Percentiles rank a stretch among this genome's conserved stretches.
These are phyloP conservation scores for Adineta ricciae DNA, from an alignment of 2,888 invertebrate species.

Conservation along the genomic window DNA sequence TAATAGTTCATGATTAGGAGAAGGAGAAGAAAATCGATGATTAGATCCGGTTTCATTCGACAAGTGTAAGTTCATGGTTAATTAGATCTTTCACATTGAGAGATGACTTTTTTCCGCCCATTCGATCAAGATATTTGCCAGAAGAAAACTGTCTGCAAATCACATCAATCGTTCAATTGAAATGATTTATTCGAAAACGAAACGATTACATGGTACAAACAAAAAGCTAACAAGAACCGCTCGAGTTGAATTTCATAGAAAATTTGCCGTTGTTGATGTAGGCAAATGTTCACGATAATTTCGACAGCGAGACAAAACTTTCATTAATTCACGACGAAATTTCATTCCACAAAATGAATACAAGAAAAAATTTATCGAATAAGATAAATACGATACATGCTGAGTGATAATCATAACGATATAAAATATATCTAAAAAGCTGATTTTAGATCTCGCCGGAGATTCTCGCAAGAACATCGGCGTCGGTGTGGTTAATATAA, in stretches of 20 bases:
- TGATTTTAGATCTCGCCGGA: not conserved
- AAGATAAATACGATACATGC: not conserved
- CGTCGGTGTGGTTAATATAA: not conserved
- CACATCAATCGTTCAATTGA: too few relatives aligned
- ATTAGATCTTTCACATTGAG: too few relatives aligned
- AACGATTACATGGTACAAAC: too few relatives aligned
- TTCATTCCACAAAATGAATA: slow-evolving; percentile 19
- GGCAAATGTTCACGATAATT: not conserved
- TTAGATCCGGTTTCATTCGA: too few relatives aligned
- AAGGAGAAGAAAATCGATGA: too few relatives aligned
- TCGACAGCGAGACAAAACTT: not conserved
- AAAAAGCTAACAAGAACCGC: too few relatives aligned
- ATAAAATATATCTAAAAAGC: not conserved
- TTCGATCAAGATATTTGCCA: too few relatives aligned
- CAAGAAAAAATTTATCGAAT: slow-evolving; percentile 10
- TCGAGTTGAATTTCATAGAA: not conserved
- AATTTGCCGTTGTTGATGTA: not conserved
- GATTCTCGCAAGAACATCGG: not conserved
- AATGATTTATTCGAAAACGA: too few relatives aligned
- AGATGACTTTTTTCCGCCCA: too few relatives aligned
- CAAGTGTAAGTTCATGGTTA: too few relatives aligned
- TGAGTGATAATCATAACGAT: not conserved
- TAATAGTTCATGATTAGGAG: too few relatives aligned
- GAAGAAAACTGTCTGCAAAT: too few relatives aligned
- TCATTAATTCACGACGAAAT: not conserved